Evolutionary conservation across 2,113 vertebrate species (phyloP).

Genomic region (Ascaphus truei): DNA sequence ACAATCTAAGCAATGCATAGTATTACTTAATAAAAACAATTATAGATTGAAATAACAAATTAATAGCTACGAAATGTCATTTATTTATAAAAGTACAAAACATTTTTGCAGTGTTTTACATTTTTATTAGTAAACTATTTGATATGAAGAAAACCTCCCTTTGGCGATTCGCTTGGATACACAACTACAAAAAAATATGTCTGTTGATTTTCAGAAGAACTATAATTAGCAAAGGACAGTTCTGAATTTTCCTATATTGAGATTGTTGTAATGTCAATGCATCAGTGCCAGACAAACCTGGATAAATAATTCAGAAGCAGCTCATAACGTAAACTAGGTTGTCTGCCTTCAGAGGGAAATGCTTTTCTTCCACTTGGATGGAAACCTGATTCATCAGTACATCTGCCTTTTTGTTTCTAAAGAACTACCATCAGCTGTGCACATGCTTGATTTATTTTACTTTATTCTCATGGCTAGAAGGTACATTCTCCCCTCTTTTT

Average conservation of each 20-base stretch:
- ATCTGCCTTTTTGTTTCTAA: slow-evolving; percentile 36
- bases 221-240: neutral
- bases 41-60: too few relatives aligned
- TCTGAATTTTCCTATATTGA: neutral
- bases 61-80: too few relatives aligned
- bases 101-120: too few relatives aligned
- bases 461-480: slow-evolving; percentile 9
- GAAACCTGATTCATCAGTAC: slow-evolving; percentile 27
- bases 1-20: too few relatives aligned
- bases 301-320: slow-evolving; percentile 30
- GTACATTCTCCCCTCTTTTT: slow-evolving; percentile 3
- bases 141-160: too few relatives aligned
- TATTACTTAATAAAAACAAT: too few relatives aligned
- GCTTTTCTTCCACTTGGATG: slow-evolving; percentile 31
- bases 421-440: slow-evolving; percentile 32
- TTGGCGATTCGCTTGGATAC: too few relatives aligned
- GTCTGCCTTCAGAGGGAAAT: slow-evolving; percentile 25
- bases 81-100: too few relatives aligned
- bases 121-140: too few relatives aligned
- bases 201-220: too few relatives aligned
- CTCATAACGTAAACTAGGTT: slow-evolving; percentile 27
- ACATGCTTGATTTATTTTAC: slow-evolving; percentile 34
- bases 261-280: neutral
- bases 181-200: too few relatives aligned
- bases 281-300: neutral